Evolutionary conservation across 1,140 invertebrate species (phyloP), one percentile per base, ranked within the genome.

Genomic region (Pectinophora gossypiella): DNA sequence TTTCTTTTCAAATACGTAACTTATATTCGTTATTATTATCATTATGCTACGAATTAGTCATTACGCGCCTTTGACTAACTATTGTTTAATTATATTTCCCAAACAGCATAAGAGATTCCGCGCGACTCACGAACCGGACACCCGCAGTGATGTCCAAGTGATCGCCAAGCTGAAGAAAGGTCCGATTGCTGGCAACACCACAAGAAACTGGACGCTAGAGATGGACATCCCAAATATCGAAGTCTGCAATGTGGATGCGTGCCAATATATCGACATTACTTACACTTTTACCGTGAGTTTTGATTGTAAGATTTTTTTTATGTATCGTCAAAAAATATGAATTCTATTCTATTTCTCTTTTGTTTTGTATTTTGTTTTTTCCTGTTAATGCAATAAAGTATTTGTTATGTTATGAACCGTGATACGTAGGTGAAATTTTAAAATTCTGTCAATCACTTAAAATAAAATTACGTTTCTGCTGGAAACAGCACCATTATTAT

Each of bases 261-360:
- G 93, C 63, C 83, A 87, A 1, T 90, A 92, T 48, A 94, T 94
- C 48, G 89, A 91, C 59, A 64, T 94, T 19, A 84, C 90, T 44
- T 93, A 93, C 74, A 77, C 89, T 27, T 75, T 94, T 23, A 89
- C 91, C 70, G 89, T 94, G 56, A 69, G 62, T 67, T 20, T 20
- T 15, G 16, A 20, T 10, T 36, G 16, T 35, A 27, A 15, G 18
- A 5, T 18, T 9, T 43, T 10, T 2, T 19, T 7, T 36, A 0
- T 21, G 3, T 22, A 19, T 22, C 3, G 16, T 0, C 5, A 50
- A 36, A 50, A 12, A 40, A 10, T 12, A 42, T 44, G 19, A 0
- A 27, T 15, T 27, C n/a, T 0, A 40, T 32, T 20, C 15, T 7
- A 45, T 7, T 45, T 44, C 16, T 48, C 55, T 21, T 23, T 13